Evolutionary conservation across 2,888 invertebrate species (phyloP).

Genomic region (Iselma pallidipennis): DNA sequence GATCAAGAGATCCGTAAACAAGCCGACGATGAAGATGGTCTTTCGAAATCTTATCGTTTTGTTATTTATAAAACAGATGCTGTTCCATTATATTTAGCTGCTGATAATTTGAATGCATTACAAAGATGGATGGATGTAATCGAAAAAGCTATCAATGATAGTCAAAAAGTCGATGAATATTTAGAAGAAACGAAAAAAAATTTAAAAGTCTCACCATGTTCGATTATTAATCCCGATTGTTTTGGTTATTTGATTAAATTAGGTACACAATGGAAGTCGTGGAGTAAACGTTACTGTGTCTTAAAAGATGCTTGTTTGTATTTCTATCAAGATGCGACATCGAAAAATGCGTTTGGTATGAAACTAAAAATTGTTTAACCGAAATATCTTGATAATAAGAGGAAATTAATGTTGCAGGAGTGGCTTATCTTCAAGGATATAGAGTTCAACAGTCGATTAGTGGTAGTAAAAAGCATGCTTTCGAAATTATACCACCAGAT

Average conservation of each 20-base stretch:
- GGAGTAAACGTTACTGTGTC: slow-evolving; percentile 92
- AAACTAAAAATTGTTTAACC: too few species aligned
- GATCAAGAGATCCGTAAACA: slow-evolving; percentile 74
- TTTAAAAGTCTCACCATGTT: slow-evolving; percentile 78
- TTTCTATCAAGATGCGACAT: slow-evolving; percentile 87
- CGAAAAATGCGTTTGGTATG: slow-evolving; percentile 86
- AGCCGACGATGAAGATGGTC: slow-evolving; percentile 64
- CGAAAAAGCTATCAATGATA: slow-evolving; percentile 72
- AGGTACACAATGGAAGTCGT: slow-evolving; percentile 83
- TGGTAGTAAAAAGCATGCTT: slow-evolving; percentile 89
- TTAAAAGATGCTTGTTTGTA: slow-evolving; percentile 94
- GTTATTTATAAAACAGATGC: slow-evolving; percentile 71
- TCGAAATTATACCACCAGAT: slow-evolving; percentile 89
- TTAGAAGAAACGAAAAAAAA: slow-evolving; percentile 78
- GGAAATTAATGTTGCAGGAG: slow-evolving; percentile 64
- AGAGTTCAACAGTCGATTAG: slow-evolving; percentile 82
- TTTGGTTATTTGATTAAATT: slow-evolving; percentile 91
- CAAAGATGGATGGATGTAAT: slow-evolving; percentile 67
- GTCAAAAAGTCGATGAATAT: slow-evolving; percentile 63
- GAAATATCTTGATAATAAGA: too few species aligned
- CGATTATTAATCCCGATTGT: slow-evolving; percentile 84
- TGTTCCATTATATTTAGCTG: slow-evolving; percentile 77
- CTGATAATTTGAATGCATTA: slow-evolving; percentile 70
- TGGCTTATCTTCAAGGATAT: slow-evolving; percentile 93
- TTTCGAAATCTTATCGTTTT: slow-evolving; percentile 67